Conservation (phyloP, 2,888 invertebrate genomes). For the Tiliacea aurago region DNA sequence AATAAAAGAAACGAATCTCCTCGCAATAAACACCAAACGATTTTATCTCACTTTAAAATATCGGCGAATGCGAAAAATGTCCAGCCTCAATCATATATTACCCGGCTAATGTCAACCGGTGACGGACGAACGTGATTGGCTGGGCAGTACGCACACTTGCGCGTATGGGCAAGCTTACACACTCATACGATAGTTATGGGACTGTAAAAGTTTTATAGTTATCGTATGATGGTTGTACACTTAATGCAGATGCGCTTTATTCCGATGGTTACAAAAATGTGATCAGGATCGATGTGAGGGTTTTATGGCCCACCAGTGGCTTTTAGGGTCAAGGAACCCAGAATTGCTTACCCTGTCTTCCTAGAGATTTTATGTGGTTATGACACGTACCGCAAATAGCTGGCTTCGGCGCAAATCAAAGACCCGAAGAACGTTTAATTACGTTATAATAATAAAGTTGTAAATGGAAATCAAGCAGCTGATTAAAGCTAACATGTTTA, state of each 20-base stretch:
- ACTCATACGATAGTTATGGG: conserved; percentile 76
- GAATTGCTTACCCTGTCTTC: conserved; percentile 9
- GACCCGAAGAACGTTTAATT: conserved; percentile 35
- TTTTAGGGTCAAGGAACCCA: conserved; percentile 51
- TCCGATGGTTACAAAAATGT: conserved; percentile 62
- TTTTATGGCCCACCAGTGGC: conserved; percentile 52
- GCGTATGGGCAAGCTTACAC: conserved; percentile 47
- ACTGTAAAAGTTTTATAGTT: conserved; percentile 82
- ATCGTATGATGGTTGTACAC: conserved; percentile 66
- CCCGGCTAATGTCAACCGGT: conserved; percentile 79
- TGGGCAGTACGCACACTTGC: conserved; percentile 61
- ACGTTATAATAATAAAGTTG: conserved; percentile 35
- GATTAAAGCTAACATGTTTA: conserved; percentile 29
- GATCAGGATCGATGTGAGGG: conserved; percentile 60
- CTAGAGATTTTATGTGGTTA: conserved; percentile 36
- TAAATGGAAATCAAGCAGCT: conserved; percentile 18
- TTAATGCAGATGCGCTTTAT: conserved; percentile 65
- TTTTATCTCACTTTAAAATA: conserved; percentile 84
- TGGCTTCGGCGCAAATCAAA: conserved; percentile 41
- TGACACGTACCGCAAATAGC: conserved; percentile 27
- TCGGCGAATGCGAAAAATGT: conserved; percentile 79
- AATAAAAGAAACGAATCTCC: conserved; percentile 73
- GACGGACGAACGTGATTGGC: conserved; percentile 80
- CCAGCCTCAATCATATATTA: conserved; percentile 87
- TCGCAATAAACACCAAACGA: conserved; percentile 79